Conservation (phyloP, 2,888 invertebrate species). For the Eulithis testata region DNA sequence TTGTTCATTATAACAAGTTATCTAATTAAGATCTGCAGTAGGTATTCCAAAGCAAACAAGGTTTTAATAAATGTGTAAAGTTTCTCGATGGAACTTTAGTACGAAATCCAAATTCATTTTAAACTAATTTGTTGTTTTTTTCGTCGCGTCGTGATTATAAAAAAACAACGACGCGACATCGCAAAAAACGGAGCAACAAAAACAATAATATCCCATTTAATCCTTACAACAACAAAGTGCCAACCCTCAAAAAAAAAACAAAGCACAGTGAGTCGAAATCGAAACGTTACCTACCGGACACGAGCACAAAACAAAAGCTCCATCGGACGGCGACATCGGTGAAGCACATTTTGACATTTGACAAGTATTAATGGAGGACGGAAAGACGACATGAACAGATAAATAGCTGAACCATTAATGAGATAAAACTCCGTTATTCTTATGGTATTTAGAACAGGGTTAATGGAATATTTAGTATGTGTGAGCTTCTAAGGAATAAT, state of each 20-base stretch:
- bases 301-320: constrained; percentile 58
- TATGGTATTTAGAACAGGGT: constrained; percentile 42
- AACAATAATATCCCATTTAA: constrained; percentile 42
- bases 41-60: neutral
- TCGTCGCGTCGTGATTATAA: no score
- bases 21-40: neutral
- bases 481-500: constrained; percentile 38
- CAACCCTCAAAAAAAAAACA: constrained; percentile 46
- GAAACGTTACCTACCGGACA: constrained; percentile 52
- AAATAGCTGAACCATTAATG: constrained; percentile 75
- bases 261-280: constrained; percentile 53
- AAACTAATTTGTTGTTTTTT: no score
- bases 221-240: constrained; percentile 36
- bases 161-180: constrained; percentile 1
- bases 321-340: constrained; percentile 49
- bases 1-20: neutral
- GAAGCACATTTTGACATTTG: constrained; percentile 55
- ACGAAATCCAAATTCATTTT: neutral
- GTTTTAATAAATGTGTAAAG: neutral
- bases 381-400: constrained; percentile 67
- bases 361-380: constrained; percentile 73
- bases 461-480: constrained; percentile 44
- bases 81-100: neutral
- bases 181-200: constrained; percentile 15
- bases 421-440: constrained; percentile 66